Conservation (phyloP, 2,113 vertebrate species). For the Tapirus terrestris region DNA sequence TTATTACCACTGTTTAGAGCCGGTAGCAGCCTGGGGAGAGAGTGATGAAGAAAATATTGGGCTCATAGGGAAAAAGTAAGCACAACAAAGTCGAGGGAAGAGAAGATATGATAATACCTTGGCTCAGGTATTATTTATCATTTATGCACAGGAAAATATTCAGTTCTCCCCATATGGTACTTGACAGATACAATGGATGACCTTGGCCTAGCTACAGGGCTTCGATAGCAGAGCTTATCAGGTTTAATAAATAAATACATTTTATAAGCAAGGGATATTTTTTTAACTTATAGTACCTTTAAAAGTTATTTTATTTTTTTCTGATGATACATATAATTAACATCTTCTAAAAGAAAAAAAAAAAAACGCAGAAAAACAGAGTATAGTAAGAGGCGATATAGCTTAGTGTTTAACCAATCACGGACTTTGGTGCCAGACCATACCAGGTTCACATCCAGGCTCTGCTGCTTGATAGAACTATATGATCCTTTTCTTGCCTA, state of each 20-base stretch:
- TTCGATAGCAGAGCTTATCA: constrained; percentile 36
- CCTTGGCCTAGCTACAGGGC: neutral
- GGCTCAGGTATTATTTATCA: constrained; percentile 32
- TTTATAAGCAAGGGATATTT: constrained; percentile 1
- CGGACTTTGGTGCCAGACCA: neutral
- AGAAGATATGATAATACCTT: neutral
- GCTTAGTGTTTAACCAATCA: neutral
- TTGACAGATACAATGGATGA: constrained; percentile 46
- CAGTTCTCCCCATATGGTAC: neutral
- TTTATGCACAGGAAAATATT: constrained; percentile 43
- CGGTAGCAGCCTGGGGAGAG: neutral
- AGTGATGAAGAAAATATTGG: neutral
- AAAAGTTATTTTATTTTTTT: constrained; percentile 49
- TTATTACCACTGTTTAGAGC: constrained; percentile 48
- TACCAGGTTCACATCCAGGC: neutral
- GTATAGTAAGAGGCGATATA: neutral
- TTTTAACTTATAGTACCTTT: neutral
- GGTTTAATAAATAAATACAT: constrained; percentile 41
- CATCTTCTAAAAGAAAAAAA: constrained; percentile 56
- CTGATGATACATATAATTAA: constrained; percentile 1
- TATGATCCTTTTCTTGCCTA: neutral
- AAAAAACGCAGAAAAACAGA: neutral
- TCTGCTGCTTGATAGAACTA: neutral
- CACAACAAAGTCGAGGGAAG: constrained; percentile 26
- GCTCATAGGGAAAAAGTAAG: neutral